Base-by-base conservation (phyloP, 1,140 invertebrate species). In the Macrosteles quadrilineatus region DNA sequence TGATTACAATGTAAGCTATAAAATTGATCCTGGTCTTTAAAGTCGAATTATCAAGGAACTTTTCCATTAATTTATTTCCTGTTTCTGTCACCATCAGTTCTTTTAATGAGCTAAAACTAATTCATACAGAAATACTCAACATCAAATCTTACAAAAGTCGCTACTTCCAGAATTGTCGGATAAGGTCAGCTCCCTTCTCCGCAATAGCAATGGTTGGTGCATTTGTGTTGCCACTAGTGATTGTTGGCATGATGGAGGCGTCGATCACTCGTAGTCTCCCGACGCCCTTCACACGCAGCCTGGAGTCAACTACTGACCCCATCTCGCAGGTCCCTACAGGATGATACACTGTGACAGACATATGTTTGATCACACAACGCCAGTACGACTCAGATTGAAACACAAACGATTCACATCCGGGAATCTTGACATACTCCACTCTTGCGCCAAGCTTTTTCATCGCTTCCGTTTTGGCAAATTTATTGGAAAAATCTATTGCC, bases 281-380 rank as follows among this genome's bases (percentile, higher is more conserved):
- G 4, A 77, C 27, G 59, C 80, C 73, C n/a, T 70, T 67, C 6
- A 80, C 77, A 23, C 73, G 63, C 2, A 96, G 79, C 59, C 88
- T 82, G 0, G 90, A 86, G 82, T 95, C 93, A 0, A 96, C 93
- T 0, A 96, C 93, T 0, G 93, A 90, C 11, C 94, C 94, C 93
- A 96, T 96, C 79, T 91, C 92, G 19, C 89, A 87, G 0, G 91
- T 93, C 9, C 91, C 90, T 29, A 88, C 86, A 0, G 90, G 91
- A 84, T 92, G 91, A 76, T 94, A 95, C 69, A 94, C 90, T 1
- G 93, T 95, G 87, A 93, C 91, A 0, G 91, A 89, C 53, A 93
- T 90, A 23, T 91, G 91, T 21, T 92, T 81, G 12, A 93, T 90
- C 75, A 92, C 88, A 76, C 94, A 96, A 75, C 93, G 92, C 83